These are phyloP conservation scores for Thermophis baileyi DNA, from an alignment of 2,113 vertebrate genomes.

Conservation along the genomic window DNA sequence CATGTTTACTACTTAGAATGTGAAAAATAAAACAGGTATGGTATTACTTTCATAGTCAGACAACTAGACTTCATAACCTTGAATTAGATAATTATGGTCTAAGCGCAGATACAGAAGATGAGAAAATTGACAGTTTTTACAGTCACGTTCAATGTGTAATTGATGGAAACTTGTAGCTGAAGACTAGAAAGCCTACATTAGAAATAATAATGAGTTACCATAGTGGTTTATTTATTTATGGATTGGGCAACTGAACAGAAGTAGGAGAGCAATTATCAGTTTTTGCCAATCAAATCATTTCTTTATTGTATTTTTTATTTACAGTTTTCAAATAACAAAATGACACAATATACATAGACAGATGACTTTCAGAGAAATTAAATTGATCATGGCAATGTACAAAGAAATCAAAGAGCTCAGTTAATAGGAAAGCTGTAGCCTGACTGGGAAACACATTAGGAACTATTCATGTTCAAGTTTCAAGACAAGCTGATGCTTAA, in stretches of 20 bases:
- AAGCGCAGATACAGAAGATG: not conserved
- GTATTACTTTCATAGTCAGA: not conserved
- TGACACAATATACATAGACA: not conserved
- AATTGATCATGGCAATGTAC: not conserved
- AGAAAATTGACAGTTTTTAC: not conserved
- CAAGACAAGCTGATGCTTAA: not conserved
- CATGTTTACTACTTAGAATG: not conserved
- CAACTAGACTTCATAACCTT: not conserved
- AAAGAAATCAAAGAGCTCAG: not conserved
- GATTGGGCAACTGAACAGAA: not conserved
- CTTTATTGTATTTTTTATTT: not conserved
- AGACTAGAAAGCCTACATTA: not conserved
- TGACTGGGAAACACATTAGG: not conserved
- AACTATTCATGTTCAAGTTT: not conserved
- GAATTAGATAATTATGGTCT: not conserved
- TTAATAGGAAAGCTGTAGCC: not conserved
- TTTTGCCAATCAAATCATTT: not conserved
- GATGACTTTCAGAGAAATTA: not conserved
- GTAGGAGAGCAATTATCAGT: not conserved
- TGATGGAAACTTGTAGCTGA: not conserved
- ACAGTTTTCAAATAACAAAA: not conserved
- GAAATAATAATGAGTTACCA: not conserved
- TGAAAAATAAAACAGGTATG: not conserved
- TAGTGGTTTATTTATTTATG: not conserved
- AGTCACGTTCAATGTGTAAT: not conserved